These are phyloP conservation scores for Australoheros scitulus DNA, from an alignment of 2,113 vertebrate species.

Conservation along the genomic window DNA sequence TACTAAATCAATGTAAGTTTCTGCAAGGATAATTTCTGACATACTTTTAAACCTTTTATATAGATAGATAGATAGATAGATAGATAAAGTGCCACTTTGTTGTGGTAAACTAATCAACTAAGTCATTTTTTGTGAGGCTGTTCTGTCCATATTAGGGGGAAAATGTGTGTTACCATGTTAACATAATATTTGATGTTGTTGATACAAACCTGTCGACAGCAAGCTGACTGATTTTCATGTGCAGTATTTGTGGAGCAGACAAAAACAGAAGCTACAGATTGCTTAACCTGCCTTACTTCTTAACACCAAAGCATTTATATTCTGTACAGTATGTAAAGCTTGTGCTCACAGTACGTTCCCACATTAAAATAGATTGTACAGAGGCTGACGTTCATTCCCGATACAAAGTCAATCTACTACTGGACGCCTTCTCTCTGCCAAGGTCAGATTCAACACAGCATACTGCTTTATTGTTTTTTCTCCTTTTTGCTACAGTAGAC, in stretches of 20 bases:
- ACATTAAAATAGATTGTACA: not conserved
- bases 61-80: too few species aligned
- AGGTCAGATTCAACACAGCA: not conserved
- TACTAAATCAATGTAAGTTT: too few species aligned
- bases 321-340: not conserved
- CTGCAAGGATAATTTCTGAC: too few species aligned
- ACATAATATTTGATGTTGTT: not conserved
- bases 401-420: not conserved
- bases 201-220: not conserved
- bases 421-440: not conserved
- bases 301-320: constrained; percentile 2
- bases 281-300: not conserved
- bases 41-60: too few species aligned
- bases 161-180: not conserved
- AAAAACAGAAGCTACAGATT: not conserved
- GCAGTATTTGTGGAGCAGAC: not conserved
- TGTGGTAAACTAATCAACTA: not conserved
- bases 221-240: not conserved
- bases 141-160: not conserved
- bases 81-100: too few species aligned
- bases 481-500: constrained; percentile 8
- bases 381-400: not conserved
- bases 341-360: not conserved
- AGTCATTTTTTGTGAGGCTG: rapidly evolving
- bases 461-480: not conserved